These are phyloP conservation scores for Pelecanus crispus DNA, from an alignment of 2,113 vertebrate genomes.

Conservation along the genomic window DNA sequence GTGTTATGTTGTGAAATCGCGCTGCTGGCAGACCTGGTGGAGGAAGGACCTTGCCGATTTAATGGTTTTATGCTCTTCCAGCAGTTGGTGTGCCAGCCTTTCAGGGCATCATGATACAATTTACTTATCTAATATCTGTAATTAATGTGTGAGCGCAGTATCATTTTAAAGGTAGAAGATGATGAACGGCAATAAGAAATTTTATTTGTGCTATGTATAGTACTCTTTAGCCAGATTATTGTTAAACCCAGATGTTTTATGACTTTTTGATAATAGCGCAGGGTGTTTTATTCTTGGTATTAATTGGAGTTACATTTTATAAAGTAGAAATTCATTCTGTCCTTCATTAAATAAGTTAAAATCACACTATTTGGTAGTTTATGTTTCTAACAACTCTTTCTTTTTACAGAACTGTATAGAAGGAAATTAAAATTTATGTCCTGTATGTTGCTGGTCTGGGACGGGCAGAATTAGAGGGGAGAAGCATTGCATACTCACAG, in stretches of 20 bases:
- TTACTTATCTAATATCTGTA: conserved; percentile 32
- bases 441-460: neutral
- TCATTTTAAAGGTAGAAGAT: neutral
- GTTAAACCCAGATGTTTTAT: conserved; percentile 38
- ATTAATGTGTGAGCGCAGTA: neutral
- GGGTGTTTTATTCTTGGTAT: conserved; percentile 18
- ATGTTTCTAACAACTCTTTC: neutral
- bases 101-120: neutral
- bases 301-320: conserved; percentile 1
- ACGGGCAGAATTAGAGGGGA: neutral
- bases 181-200: neutral
- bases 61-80: neutral
- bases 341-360: conserved; percentile 3
- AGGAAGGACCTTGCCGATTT: neutral
- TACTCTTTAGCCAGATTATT: neutral
- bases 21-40: neutral
- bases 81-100: neutral
- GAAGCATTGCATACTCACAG: neutral
- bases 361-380: neutral
- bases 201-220: neutral
- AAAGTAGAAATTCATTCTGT: neutral
- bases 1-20: neutral
- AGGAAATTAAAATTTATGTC: neutral
- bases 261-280: neutral
- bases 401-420: neutral